Conservation (phyloP, 2,888 invertebrate genomes). For the Galeruca laticollis region DNA sequence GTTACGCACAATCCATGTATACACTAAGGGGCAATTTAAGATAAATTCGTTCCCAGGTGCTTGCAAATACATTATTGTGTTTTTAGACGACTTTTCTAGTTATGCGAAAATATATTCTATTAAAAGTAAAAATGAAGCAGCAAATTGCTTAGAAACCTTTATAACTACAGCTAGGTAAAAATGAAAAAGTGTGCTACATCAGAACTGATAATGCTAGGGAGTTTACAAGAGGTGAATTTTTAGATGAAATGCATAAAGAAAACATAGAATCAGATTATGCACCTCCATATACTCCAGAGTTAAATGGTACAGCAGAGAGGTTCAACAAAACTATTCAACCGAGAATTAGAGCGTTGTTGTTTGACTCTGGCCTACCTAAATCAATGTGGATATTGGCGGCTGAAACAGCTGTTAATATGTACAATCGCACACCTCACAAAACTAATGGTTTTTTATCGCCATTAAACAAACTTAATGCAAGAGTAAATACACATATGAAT, state of each 20-base stretch:
- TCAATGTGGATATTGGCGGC: constrained; percentile 50
- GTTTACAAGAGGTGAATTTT: constrained; percentile 41
- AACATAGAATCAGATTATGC: constrained; percentile 37
- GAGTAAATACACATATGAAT: constrained; percentile 10
- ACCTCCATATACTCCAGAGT: constrained; percentile 27
- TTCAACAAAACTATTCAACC: constrained; percentile 24
- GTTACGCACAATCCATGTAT: constrained; percentile 47
- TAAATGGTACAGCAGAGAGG: constrained; percentile 16
- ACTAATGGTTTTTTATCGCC: constrained; percentile 24
- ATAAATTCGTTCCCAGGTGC: constrained; percentile 43
- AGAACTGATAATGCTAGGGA: constrained; percentile 49
- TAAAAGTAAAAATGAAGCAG: constrained; percentile 47
- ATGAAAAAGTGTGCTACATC: constrained; percentile 47
- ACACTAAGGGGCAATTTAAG: constrained; percentile 47
- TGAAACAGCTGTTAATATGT: constrained; percentile 42
- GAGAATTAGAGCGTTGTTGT: constrained; percentile 36
- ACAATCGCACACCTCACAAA: too few relatives aligned
- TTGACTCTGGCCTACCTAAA: constrained; percentile 30
- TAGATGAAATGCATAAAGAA: constrained; percentile 44
- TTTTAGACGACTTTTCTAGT: constrained; percentile 49
- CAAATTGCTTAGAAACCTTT: constrained; percentile 46
- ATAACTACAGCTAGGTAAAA: constrained; percentile 47
- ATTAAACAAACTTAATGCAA: constrained; percentile 6
- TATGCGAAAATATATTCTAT: constrained; percentile 47
- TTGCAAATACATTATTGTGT: constrained; percentile 44